Base-by-base conservation (phyloP, 1,140 invertebrate species). In the Myzus persicae region DNA sequence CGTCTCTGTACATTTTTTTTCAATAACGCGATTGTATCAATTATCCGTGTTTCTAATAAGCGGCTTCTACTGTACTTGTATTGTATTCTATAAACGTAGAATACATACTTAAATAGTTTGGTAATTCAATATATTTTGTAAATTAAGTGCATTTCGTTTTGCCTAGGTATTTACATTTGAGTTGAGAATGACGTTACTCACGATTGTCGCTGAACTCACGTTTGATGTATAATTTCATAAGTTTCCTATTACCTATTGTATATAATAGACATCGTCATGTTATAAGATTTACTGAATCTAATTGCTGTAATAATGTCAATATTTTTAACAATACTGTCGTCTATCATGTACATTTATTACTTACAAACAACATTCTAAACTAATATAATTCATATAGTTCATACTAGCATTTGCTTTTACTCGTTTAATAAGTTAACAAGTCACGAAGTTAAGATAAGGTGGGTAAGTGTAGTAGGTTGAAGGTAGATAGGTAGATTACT, bases 301-400 rank as follows among this genome's bases (percentile, higher is more conserved):
- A 44, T 85, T 42, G 1, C 11, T 87, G 26, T 87, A 44, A 44
- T 42, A 1, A 4, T 87, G 26, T 87, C 42, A n/a, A 87, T 31
- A n/a, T 31, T 87, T 88, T 88, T 48, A 88, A 88, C 85, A 46
- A 46, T 59, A 31, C 54, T 59, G 54, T 59, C 31, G 44, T 26
- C 85, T 88, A 31, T 88, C 85, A 88, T 88, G 85, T 88, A 88
- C 18, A 36, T 88, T 88, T 88, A n/a, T 88, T 88, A 6, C 22
- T 31, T 88, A 48, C 44, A 88, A 38, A 11, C 42, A 46, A 6
- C 18, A 22, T 88, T 31, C 11, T 48, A 51, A 87, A 46, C 44
- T 20, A 48, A 46, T 87, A 36, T 22, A n/a, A 9, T 67, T 67
- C 31, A 67, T 67, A 67, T 67, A 67, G 59, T 87, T 46, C 14